Base-by-base conservation (phyloP, 2,797 vertebrate genomes). In the Trematomus bernacchii region DNA sequence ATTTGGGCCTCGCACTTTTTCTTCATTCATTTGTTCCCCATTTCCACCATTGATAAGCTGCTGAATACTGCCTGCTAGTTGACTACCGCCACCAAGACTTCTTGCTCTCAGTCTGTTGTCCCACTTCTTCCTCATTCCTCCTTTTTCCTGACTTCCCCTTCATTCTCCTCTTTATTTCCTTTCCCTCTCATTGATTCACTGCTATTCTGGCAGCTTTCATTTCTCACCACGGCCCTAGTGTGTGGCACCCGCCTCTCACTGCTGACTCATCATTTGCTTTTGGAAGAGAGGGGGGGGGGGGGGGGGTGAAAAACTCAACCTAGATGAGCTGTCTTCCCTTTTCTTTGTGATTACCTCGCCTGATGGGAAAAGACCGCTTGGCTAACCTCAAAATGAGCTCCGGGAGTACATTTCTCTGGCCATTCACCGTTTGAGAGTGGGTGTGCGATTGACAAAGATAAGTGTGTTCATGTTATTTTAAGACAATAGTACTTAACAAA, bases 261-360 rank as follows among this genome's bases (percentile, higher is more conserved):
- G 90, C 86, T 90, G 85, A 93, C 77, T 92, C 90, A 90, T 90
- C 85, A 37, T 47, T 68, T 71, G 46, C 53, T 86, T 76, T 72
- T 3, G 6, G 40, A 18, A 68, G 19, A 51, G 55, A 15, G 18
- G n/a, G 27, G 23, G 61, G 16, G 27, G 23, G 61, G 16, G n/a
- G 15, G 18, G 37, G 33, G 66, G 54, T 76, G 59, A 77, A 66
- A 79, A 75, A 82, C 52, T 55, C 68, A 50, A 71, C 61, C 51
- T 64, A 61, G 76, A 88, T 88, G 76, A 85, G 63, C 71, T 80
- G 42, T 48, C 76, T 76, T 85, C 68, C 42, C 55, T 60, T 71
- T 83, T 81, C 30, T 84, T 67, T 77, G 74, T 88, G 83, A 86
- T 89, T 89, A 86, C 85, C 72, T 87, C 75, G 68, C 72, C 72